Evolutionary conservation across 1,140 invertebrate genomes (phyloP), one percentile per base, ranked within the genome.

Genomic region (Atta texana): DNA sequence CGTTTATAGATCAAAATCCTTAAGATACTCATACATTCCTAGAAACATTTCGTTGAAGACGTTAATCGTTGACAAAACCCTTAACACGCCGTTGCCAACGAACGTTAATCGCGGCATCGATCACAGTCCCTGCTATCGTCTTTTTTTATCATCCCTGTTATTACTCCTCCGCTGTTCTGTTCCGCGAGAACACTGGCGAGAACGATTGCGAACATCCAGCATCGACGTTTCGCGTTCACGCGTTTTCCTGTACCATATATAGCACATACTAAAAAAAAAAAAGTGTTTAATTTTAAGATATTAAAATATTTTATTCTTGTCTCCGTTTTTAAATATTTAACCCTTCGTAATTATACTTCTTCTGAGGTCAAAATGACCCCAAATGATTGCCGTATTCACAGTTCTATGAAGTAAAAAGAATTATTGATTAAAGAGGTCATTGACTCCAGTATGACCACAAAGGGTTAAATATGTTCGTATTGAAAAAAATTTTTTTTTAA

Each of bases 1-100:
- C 69, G 18, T 14, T 74, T 61, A 51, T 28, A 84, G 69, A 84
- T 84, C 80, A 75, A 84, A 84, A 84, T 74, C n/a, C 55, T 39
- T 14, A 61, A 14, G 57, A 10, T 71, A 61, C 55, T n/a, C 18
- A 34, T 28, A 39, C 55, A 74, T 84, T 84, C 80, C 69, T 44
- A 81, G 44, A 51, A 59, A 82, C 28, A 53, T 82, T 49, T 5
- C 18, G 39, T 72, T 59, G 21, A 63, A 49, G n/a, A 39, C 80
- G 66, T n/a, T 49, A 71, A 72, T 82, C 28, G 69, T 59, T 74
- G 14, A 78, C 21, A 53, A 51, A 61, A 85, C 59, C 6, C 24
- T 63, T 28, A 31, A 34, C 49, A 24, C 28, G 61, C 18, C 77
- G 66, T 49, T 49, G 49, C 49, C 44, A 18, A 34, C 55, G 14